These are phyloP conservation scores for Autographa gamma DNA, from an alignment of 2,888 invertebrate genomes.

Conservation along the genomic window DNA sequence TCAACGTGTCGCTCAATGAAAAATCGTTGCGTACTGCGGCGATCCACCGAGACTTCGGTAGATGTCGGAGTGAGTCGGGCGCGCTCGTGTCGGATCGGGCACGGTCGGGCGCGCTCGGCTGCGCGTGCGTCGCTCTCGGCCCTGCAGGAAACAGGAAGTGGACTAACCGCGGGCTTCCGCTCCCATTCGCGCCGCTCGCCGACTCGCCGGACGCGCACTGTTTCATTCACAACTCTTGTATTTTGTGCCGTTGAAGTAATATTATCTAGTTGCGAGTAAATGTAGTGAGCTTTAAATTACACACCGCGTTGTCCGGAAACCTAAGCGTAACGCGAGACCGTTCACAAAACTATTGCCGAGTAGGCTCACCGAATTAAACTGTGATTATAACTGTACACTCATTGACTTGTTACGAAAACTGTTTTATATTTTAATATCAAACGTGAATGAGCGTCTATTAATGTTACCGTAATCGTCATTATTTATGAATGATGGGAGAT, in stretches of 20 bases:
- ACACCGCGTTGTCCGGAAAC: conserved; percentile 63
- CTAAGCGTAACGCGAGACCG: conserved; percentile 63
- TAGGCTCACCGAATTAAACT: conserved; percentile 32
- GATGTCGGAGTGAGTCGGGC: conserved; percentile 51
- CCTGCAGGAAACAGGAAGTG: conserved; percentile 89
- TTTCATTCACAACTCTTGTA: conserved; percentile 82
- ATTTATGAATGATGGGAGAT: conserved; percentile 18
- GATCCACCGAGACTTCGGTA: conserved; percentile 27
- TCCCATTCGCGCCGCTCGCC: conserved; percentile 84
- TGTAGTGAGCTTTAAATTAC: conserved; percentile 64
- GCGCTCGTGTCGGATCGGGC: conserved; percentile 65
- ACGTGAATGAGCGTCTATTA: conserved; percentile 27
- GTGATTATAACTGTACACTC: conserved; percentile 31
- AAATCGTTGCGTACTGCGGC: conserved; percentile 32
- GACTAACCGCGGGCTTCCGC: conserved; percentile 89
- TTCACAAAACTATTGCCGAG: conserved; percentile 56
- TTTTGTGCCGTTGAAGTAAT: conserved; percentile 79
- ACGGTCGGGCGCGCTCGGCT: conserved; percentile 77
- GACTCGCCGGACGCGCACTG: conserved; percentile 79
- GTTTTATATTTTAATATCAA: conserved; percentile 7
- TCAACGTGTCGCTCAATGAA: conserved; percentile 45
- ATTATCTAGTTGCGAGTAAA: conserved; percentile 65
- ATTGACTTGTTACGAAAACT: conserved; percentile 24
- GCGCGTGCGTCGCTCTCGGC: conserved; percentile 82
- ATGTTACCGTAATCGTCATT: conserved; percentile 26